These are phyloP conservation scores for Drosophila multiciliata DNA, from an alignment of 2,888 invertebrate genomes.

Conservation along the genomic window DNA sequence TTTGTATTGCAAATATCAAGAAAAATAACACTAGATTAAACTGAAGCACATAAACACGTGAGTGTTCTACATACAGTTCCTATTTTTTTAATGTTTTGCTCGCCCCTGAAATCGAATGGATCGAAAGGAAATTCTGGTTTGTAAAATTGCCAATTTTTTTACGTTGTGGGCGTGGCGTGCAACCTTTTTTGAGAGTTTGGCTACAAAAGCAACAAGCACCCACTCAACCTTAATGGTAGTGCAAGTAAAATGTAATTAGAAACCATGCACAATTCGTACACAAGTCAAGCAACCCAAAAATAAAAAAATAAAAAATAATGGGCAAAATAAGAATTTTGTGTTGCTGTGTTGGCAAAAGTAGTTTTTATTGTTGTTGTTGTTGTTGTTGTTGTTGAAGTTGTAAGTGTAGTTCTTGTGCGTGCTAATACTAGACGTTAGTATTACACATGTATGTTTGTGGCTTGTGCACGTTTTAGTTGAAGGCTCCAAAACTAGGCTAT, in stretches of 20 bases:
- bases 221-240: conserved; percentile 20
- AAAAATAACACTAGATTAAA: neutral
- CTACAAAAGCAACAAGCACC: conserved; percentile 55
- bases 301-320: conserved; percentile 45
- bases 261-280: conserved; percentile 31
- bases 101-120: conserved; percentile 15
- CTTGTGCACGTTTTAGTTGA: conserved; percentile 38
- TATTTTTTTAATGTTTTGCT: neutral
- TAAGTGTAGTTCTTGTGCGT: conserved; percentile 59
- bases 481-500: conserved; percentile 70
- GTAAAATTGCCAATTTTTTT: conserved; percentile 51
- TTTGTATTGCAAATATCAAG: neutral
- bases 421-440: conserved; percentile 68
- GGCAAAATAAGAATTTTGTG: conserved; percentile 60
- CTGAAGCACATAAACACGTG: neutral
- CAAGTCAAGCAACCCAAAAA: conserved; percentile 23
- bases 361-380: conserved; percentile 27
- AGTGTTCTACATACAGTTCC: neutral
- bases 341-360: conserved; percentile 37
- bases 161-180: conserved; percentile 49
- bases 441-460: conserved; percentile 41
- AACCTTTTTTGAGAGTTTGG: conserved; percentile 53
- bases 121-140: conserved; percentile 54
- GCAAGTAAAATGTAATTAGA: conserved; percentile 64
- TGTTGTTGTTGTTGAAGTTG: conserved; percentile 26